Base-by-base conservation (phyloP, 1,140 invertebrate species). In the Cotesia glomerata region DNA sequence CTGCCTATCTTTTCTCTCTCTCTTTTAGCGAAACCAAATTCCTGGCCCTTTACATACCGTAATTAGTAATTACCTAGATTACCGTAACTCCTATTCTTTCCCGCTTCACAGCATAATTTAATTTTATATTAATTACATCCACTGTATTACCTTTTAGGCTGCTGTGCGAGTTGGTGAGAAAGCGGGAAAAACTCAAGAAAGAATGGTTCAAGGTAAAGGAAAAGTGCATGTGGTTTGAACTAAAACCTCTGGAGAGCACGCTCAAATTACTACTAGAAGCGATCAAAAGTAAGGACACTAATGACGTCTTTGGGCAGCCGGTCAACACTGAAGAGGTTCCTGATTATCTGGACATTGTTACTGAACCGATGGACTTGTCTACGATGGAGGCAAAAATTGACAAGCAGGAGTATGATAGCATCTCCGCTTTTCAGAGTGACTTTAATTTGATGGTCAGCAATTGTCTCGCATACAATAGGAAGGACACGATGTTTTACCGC, bases 361-460 rank as follows among this genome's bases (percentile, higher is more conserved):
- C 95, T 69, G 89, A 95, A 75, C 97, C 98, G 0, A 99, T 99
- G 97, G 97, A 99, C 85, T 90, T 99, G 51, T 94, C 94, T 58
- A 98, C 97, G 0, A 99, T 99, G 95, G 85, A 89, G 76, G 88
- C 88, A 59, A 97, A 96, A 87, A 87, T 97, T 11, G 91, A 95
- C 63, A 85, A 89, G 39, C 92, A 94, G 72, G 86, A 91, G 66
- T 99, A 98, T 85, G 86, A 88, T 4, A 92, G 90, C 26, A 88
- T 99, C 51, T 91, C 93, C 67, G 90, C 92, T 14, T 93, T 99
- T 80, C 94, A 97, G 82, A 86, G 86, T 0, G 98, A 99, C 87
- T 98, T 99, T 82, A 92, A 94, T 79, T 88, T 98, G 0, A 98
- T 99, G 92, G 95, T 98, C 35, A 92, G 92, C 67, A 99, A 99